Conservation (phyloP, 2,888 invertebrate species). For the Cosmopolites sordidus region DNA sequence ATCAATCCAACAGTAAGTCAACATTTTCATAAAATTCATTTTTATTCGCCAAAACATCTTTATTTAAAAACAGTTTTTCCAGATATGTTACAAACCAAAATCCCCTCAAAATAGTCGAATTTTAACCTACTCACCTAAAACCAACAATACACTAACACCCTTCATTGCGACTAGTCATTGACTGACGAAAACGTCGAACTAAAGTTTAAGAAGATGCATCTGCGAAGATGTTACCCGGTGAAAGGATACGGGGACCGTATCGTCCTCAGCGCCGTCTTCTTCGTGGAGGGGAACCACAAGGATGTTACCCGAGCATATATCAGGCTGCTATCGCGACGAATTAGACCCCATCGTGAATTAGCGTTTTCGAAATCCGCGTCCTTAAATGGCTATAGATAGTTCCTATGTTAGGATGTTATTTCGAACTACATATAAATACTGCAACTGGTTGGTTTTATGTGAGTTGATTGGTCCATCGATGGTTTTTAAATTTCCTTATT, state of each 20-base stretch:
- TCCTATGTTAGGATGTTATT: too few species aligned
- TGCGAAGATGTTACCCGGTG: constrained; percentile 20
- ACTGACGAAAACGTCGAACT: constrained; percentile 25
- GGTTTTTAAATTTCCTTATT: too few species aligned
- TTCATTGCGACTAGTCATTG: constrained; percentile 42
- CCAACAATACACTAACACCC: constrained; percentile 45
- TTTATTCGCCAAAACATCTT: too few species aligned
- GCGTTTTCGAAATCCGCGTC: not conserved
- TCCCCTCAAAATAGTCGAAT: too few species aligned
- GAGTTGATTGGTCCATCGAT: too few species aligned
- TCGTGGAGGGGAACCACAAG: constrained; percentile 20
- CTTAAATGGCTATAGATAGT: too few species aligned
- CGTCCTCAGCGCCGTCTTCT: constrained; percentile 15
- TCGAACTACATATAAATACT: too few species aligned
- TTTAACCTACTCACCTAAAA: constrained; percentile 44
- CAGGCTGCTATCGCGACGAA: not conserved
- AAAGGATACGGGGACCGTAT: constrained; percentile 20
- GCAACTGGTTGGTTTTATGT: too few species aligned
- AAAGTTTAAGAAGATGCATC: constrained; percentile 25
- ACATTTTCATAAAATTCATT: too few species aligned
- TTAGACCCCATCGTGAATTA: not conserved
- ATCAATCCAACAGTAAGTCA: too few species aligned
- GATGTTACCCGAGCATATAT: constrained; percentile 12
- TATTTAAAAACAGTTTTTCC: too few species aligned
- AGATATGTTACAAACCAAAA: too few species aligned